phyloP scores from a whole-genome alignment of 2,888 invertebrate genomes.

The Apotomis capreana region DNA sequence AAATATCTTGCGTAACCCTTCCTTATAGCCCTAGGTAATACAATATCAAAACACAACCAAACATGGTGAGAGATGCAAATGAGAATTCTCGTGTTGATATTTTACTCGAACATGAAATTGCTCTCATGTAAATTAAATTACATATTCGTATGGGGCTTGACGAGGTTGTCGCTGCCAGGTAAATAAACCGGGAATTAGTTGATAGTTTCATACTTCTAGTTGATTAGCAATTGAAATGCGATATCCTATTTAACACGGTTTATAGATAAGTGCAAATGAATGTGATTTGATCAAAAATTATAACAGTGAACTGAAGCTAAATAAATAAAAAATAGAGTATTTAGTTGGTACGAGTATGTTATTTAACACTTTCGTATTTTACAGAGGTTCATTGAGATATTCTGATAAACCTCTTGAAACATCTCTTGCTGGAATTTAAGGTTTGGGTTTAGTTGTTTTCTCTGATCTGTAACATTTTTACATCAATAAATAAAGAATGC shows the following conservation, averaged over 20 bases:
- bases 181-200: conserved; percentile 38
- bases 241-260: not conserved
- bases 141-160: conserved; percentile 69
- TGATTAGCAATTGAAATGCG: conserved; percentile 6
- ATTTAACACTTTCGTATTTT: no score
- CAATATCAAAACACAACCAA: conserved; percentile 24
- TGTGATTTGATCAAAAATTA: no score
- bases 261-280: no score
- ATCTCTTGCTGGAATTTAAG: no score
- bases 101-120: conserved; percentile 72
- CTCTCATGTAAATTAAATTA: conserved; percentile 77
- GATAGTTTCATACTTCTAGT: conserved; percentile 17
- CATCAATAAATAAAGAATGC: no score
- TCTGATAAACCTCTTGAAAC: no score
- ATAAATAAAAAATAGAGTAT: no score
- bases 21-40: conserved; percentile 14
- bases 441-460: no score
- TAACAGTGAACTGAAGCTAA: no score
- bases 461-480: no score
- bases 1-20: not conserved
- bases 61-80: conserved; percentile 49
- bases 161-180: conserved; percentile 52
- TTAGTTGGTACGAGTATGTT: no score
- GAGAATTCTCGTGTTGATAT: conserved; percentile 59
- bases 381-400: no score